A percentile compares a stretch with the other conserved stretches of the same genome.
phyloP scores from a whole-genome alignment of 2,888 invertebrate genomes.

The Hemithea aestivaria region DNA sequence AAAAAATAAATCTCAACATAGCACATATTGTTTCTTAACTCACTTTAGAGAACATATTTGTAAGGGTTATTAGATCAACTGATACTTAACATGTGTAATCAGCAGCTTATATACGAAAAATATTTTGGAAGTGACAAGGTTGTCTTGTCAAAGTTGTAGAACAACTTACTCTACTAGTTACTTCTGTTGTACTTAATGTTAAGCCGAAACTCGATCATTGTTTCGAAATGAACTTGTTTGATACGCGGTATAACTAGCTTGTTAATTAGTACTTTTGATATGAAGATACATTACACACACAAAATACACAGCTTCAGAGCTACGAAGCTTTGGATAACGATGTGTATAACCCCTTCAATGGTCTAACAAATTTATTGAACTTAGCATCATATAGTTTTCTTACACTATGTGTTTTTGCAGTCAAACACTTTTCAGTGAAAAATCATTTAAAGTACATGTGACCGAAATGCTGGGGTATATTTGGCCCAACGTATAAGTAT shows the following conservation, averaged over 20 bases:
- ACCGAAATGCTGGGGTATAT: no score
- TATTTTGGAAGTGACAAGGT: constrained; percentile 55
- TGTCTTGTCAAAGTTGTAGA: constrained; percentile 43
- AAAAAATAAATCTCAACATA: background rate
- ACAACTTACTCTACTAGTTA: constrained; percentile 10
- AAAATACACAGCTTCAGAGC: no score
- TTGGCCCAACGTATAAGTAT: no score
- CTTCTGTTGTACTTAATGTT: constrained; percentile 1
- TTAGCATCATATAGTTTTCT: no score
- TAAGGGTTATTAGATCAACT: constrained; percentile 44
- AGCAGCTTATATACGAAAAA: constrained; percentile 49
- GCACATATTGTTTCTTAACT: constrained; percentile 30
- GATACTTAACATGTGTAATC: constrained; percentile 42
- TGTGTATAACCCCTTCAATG: no score
- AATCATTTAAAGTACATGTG: no score
- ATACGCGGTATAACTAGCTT: background rate
- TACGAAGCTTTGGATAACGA: no score
- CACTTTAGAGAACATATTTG: constrained; percentile 66
- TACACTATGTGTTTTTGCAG: no score
- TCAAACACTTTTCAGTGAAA: no score
- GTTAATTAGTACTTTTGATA: background rate
- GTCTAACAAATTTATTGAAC: no score
- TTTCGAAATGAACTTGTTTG: constrained; percentile 4
- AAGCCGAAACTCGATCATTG: constrained; percentile 6
- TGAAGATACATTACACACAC: no score